phyloP scores from a whole-genome alignment of 2,888 invertebrate genomes.

The Creontiades dilutus region DNA sequence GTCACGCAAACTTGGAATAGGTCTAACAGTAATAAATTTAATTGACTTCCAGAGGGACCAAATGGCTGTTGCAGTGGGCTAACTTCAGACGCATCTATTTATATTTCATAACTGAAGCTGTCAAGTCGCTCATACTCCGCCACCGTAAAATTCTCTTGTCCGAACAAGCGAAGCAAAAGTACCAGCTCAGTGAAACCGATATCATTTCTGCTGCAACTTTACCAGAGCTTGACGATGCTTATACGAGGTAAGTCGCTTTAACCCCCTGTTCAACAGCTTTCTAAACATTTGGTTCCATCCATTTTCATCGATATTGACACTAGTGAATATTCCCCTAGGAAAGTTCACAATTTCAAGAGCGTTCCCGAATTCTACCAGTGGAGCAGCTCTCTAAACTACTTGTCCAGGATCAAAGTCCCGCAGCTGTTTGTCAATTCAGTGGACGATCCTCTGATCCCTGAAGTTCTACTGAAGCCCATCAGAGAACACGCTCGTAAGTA shows the following conservation, averaged over 20 bases:
- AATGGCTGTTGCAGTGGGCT: slow-evolving; percentile 91
- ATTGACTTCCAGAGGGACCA: slow-evolving; percentile 84
- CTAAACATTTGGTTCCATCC: too few species aligned
- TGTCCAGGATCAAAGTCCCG: slow-evolving; percentile 88
- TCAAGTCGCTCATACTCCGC: slow-evolving; percentile 91
- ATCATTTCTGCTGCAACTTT: slow-evolving; percentile 93
- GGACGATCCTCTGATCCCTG: slow-evolving; percentile 95
- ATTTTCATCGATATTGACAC: slow-evolving; percentile 37
- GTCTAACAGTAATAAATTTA: too few species aligned
- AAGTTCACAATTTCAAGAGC: slow-evolving; percentile 87
- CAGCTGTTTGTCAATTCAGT: slow-evolving; percentile 94
- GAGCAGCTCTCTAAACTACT: slow-evolving; percentile 90
- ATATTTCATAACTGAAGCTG: slow-evolving; percentile 95
- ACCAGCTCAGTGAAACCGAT: slow-evolving; percentile 87
- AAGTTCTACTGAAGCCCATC: slow-evolving; percentile 86
- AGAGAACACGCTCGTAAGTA: slow-evolving; percentile 88
- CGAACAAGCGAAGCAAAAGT: slow-evolving; percentile 85
- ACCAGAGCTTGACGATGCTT: slow-evolving; percentile 93
- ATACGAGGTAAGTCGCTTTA: slow-evolving; percentile 82
- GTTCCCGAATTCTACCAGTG: slow-evolving; percentile 90
- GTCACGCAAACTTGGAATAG: too few species aligned
- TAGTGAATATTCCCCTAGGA: slow-evolving; percentile 79
- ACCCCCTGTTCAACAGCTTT: too few species aligned
- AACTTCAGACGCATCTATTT: slow-evolving; percentile 93
- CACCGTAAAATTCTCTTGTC: slow-evolving; percentile 88